phyloP scores from a whole-genome alignment of 2,797 vertebrate species.

The Morus bassanus region DNA sequence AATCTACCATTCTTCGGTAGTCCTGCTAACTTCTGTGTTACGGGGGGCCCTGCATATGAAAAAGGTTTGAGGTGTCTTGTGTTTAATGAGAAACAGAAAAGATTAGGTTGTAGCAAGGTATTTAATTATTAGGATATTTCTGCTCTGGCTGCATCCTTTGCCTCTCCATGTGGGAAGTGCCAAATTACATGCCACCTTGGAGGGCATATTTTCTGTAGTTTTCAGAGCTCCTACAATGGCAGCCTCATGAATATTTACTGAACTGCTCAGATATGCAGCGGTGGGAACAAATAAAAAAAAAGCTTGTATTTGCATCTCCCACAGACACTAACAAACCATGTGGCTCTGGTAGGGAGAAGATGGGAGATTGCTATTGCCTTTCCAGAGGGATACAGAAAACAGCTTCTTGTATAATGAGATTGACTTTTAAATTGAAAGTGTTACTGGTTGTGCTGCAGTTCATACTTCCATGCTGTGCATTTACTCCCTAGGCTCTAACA shows the following conservation, averaged over 20 bases:
- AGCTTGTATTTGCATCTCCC: slow-evolving; percentile 63
- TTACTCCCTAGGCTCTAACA: slow-evolving; percentile 77
- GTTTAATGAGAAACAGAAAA: slow-evolving; percentile 41
- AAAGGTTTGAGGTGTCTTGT: slow-evolving; percentile 4
- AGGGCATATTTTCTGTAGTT: slow-evolving; percentile 56
- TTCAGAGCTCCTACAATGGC: slow-evolving; percentile 64
- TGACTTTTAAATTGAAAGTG: slow-evolving; percentile 77
- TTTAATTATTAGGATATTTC: slow-evolving; percentile 54
- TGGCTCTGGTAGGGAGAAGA: slow-evolving; percentile 57
- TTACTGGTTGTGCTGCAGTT: slow-evolving; percentile 56
- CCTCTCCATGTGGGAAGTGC: slow-evolving; percentile 41
- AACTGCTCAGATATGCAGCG: slow-evolving; percentile 65
- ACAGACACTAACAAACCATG: slow-evolving; percentile 63
- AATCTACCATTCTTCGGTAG: neutral
- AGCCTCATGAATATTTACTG: slow-evolving; percentile 76
- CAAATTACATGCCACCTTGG: slow-evolving; percentile 61
- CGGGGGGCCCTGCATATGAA: neutral
- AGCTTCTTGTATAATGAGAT: slow-evolving; percentile 76
- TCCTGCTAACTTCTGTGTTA: neutral
- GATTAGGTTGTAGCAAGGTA: slow-evolving; percentile 20
- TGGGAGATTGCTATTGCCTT: slow-evolving; percentile 60
- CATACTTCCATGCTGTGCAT: slow-evolving; percentile 68
- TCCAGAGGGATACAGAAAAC: slow-evolving; percentile 68
- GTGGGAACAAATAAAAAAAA: slow-evolving; percentile 71
- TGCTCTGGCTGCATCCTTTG: slow-evolving; percentile 25